Evolutionary conservation across 2,797 vertebrate genomes (phyloP), one percentile per base, ranked within the genome.

Genomic region (Bucorvus abyssinicus): DNA sequence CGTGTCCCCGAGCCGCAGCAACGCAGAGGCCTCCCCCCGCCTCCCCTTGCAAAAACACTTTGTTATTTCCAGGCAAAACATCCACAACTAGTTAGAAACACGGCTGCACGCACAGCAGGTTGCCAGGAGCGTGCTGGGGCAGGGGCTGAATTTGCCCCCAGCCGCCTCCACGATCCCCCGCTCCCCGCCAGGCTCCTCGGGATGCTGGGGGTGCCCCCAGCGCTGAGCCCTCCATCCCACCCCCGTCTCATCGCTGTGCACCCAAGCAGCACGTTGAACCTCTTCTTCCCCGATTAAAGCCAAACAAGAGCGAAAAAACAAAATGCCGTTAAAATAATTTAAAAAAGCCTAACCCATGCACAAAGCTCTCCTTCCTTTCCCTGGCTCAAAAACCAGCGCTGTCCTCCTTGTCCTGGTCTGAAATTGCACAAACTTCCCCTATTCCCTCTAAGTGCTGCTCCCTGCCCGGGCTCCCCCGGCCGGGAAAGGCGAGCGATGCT

Each of bases 61-160:
- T 40, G 30, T 56, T 81, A 27, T 93, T 91, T 84, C 6, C 4
- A 76, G 83, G 67, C 8, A 79, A 69, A 87, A 75, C 7, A 49
- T 15, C n/a, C 24, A 16, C 80, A 82, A 11, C 42, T 81, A 15
- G 70, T n/a, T 30, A 55, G 26, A 68, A 24, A 44, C 42, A 23
- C 1, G 1, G 73, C 26, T 7, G 4, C 38, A 9, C 38, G 4
- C 0, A 2, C 23, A 84, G 90, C 47, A 90, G 47, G 42, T 57
- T 82, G 40, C 29, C 50, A 42, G 0, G 0, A 18, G 47, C 3
- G 1, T 4, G 24, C 3, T 5, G 65, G 57, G 32, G 20, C 34
- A 76, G 79, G 44, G 23, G 44, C 15, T 29, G 12, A 65, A 45
- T 18, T 70, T 11, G 1, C 5, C 27, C 59, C 42, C 45, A 26